Evolutionary conservation across 2,888 invertebrate genomes (phyloP).

Genomic region (Pasiphila rectangulata): DNA sequence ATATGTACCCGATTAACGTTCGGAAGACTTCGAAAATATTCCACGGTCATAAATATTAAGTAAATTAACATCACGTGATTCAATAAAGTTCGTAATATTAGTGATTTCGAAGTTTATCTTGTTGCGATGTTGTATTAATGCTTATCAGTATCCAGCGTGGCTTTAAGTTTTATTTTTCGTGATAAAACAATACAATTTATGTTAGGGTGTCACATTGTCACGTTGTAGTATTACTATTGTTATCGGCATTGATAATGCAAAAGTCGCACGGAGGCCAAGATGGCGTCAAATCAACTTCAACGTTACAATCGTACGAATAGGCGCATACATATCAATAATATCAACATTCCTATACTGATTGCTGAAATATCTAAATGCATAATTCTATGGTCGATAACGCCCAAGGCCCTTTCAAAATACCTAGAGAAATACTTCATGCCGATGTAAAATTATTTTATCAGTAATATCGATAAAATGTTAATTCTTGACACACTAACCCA

Average conservation of each 20-base stretch:
- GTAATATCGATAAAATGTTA: conserved; percentile 37
- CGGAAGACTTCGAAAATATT: conserved; percentile 29
- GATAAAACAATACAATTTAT: conserved; percentile 78
- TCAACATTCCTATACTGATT: conserved; percentile 49
- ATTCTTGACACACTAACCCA: conserved; percentile 40
- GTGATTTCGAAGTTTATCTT: conserved; percentile 55
- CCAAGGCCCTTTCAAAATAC: conserved; percentile 55
- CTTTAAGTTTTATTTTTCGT: conserved; percentile 56
- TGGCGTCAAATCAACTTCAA: conserved; percentile 41
- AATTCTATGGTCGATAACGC: conserved; percentile 58
- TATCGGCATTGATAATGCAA: conserved; percentile 72
- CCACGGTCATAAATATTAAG: conserved; percentile 24
- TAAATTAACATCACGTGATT: conserved; percentile 25
- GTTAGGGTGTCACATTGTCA: conserved; percentile 74
- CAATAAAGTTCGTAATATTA: conserved; percentile 48
- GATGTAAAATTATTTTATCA: conserved; percentile 47
- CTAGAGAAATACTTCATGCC: conserved; percentile 37
- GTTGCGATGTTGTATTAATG: conserved; percentile 52
- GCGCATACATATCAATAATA: conserved; percentile 40
- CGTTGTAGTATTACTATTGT: conserved; percentile 67
- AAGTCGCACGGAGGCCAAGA: conserved; percentile 64
- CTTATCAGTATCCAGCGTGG: conserved; percentile 55
- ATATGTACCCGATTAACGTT: conserved; percentile 24
- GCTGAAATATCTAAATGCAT: conserved; percentile 60
- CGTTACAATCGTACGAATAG: conserved; percentile 32